phyloP scores from a whole-genome alignment of 2,888 invertebrate species.

The Teleiodes luculella region DNA sequence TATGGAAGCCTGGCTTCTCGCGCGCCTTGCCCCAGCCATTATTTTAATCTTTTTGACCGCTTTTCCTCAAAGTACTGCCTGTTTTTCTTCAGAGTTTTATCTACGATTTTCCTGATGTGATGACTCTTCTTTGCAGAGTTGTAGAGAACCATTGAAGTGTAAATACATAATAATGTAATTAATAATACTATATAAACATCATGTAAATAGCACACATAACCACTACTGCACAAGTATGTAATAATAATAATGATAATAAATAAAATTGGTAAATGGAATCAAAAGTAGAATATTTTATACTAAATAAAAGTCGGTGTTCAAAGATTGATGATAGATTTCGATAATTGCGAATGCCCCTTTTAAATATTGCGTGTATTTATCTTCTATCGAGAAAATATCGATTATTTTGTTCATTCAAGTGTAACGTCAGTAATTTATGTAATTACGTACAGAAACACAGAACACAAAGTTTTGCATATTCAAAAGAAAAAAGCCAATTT shows the following conservation, averaged over 20 bases:
- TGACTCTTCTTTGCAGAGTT: slow-evolving; percentile 26
- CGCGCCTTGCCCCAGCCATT: slow-evolving; percentile 67
- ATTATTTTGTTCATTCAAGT: slow-evolving; percentile 43
- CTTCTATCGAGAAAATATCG: slow-evolving; percentile 36
- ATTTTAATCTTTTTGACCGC: neutral
- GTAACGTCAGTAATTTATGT: slow-evolving; percentile 30
- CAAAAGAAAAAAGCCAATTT: slow-evolving; percentile 61
- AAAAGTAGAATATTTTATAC: neutral
- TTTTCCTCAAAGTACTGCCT: neutral
- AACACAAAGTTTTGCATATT: slow-evolving; percentile 39
- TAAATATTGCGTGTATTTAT: slow-evolving; percentile 23
- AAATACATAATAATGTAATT: slow-evolving; percentile 29
- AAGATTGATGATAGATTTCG: neutral
- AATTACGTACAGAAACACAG: slow-evolving; percentile 25
- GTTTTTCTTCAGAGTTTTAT: neutral
- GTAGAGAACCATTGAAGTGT: slow-evolving; percentile 36
- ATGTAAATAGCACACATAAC: neutral
- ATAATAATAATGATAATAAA: neutral
- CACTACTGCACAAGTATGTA: neutral
- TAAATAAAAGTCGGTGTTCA: neutral
- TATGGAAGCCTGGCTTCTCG: slow-evolving; percentile 65
- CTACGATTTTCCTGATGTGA: neutral
- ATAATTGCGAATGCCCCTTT: slow-evolving; percentile 10
- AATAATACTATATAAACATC: slow-evolving; percentile 8
- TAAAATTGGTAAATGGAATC: neutral